Conservation (phyloP, 2,113 vertebrate species). For the Acinonyx jubatus region DNA sequence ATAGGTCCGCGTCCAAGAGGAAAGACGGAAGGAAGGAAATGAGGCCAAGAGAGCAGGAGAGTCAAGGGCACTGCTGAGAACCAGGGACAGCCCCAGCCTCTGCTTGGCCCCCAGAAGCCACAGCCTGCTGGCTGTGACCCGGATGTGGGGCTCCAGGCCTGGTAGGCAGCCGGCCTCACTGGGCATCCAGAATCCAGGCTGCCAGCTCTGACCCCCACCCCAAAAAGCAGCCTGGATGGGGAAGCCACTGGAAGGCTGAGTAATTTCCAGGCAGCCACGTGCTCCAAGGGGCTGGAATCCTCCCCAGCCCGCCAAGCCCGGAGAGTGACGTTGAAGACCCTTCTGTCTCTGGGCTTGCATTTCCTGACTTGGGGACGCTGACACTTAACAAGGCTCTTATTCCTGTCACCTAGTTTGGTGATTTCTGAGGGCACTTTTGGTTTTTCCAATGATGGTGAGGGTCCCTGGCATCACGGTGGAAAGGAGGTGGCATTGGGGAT, state of each 20-base stretch:
- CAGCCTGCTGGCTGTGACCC: neutral
- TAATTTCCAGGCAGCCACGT: fast-evolving
- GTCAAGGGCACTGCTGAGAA: neutral
- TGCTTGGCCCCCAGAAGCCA: too few species aligned
- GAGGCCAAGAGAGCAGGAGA: neutral
- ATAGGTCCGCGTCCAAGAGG: neutral
- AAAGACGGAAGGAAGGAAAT: neutral
- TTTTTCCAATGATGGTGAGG: too few species aligned
- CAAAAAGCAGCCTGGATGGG: neutral
- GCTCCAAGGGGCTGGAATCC: neutral
- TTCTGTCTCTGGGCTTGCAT: neutral
- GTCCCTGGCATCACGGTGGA: too few species aligned
- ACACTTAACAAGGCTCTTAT: neutral
- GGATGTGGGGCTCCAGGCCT: neutral
- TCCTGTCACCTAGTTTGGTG: neutral
- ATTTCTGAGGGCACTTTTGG: neutral
- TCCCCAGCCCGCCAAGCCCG: neutral
- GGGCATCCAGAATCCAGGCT: neutral
- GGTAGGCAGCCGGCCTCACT: neutral
- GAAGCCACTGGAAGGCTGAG: neutral
- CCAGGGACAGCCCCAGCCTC: neutral
- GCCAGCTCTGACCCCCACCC: neutral
- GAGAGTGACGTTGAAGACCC: neutral
- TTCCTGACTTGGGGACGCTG: neutral
- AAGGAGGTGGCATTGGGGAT: neutral